Conservation (phyloP, 2,888 invertebrate genomes). For the Microplitis deprimator region DNA sequence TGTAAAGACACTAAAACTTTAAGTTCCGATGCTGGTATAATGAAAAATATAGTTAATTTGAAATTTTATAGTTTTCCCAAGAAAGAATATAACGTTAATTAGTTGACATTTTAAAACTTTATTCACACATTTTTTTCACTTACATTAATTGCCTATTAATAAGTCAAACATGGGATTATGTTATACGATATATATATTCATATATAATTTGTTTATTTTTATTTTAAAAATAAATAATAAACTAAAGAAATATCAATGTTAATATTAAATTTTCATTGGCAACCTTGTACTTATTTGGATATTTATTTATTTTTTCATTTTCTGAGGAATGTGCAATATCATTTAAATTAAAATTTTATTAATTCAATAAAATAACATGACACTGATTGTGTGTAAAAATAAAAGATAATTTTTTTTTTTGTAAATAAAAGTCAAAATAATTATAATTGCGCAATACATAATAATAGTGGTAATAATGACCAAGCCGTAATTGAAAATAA, state of each 20-base stretch:
- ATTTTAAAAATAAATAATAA: constrained; percentile 50
- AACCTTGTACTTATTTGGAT: constrained; percentile 67
- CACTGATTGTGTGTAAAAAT: constrained; percentile 17
- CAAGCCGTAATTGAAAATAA: neutral
- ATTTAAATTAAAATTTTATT: constrained; percentile 50
- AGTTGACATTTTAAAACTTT: constrained; percentile 68
- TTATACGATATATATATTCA: constrained; percentile 61
- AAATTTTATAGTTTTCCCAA: constrained; percentile 29
- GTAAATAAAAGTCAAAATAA: neutral
- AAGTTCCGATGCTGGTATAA: too few relatives aligned
- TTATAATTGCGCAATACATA: constrained; percentile 1
- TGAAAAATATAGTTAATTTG: too few relatives aligned
- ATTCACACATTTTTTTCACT: constrained; percentile 71
- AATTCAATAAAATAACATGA: constrained; percentile 48
- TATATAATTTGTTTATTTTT: constrained; percentile 24
- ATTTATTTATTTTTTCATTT: constrained; percentile 55
- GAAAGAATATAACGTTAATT: constrained; percentile 56
- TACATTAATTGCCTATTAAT: constrained; percentile 67
- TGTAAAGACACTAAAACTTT: too few relatives aligned
- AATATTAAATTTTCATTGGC: constrained; percentile 63
- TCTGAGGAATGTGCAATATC: constrained; percentile 70
- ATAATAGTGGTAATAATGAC: constrained; percentile 7
- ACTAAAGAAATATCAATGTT: constrained; percentile 30
- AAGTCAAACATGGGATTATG: constrained; percentile 69
- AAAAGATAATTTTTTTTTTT: constrained; percentile 4